Evolutionary conservation across 2,888 invertebrate species (phyloP), one percentile per base, ranked within the genome.

Genomic region (Tridacna gigas): DNA sequence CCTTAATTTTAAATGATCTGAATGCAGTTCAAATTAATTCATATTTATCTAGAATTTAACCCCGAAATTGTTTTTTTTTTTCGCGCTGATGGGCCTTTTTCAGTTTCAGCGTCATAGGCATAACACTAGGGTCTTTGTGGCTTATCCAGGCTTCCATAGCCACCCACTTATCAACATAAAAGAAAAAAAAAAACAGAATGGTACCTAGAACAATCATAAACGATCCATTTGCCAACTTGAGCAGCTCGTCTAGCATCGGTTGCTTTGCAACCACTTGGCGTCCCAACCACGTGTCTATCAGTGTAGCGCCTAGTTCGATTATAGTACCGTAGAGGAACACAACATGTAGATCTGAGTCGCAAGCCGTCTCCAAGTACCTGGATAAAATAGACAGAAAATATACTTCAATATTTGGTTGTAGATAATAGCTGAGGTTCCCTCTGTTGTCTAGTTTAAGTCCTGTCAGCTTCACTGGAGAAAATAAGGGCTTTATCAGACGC

Each of bases 141-240:
- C 18, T n/a, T 18, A 3, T 20, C 18, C 18, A 9, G 60, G 2
- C 2, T 20, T 20, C 60, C 4, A 18, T 4, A 60, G 9, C 18
- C 60, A 9, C 20, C 1, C 13, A 4, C 5, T n/a, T 56, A 22
- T 25, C 3, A 4, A 63, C 63, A 63, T 63, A 3, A 2, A n/a
- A 26, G 13, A 63, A 18, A 63, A 3, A 63, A 25, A n/a, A n/a
- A 26, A 67, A 18, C 25, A 47, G 5, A 13, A 15, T 48, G 89
- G 86, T 86, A 93, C 93, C 93, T 73, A 91, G 71, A 5, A 91
- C 91, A 71, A 93, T 93, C 93, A 93, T 93, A 28, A 91, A 77
- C 0, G 91, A 91, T 1, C 91, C 91, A 65, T 90, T 91, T 45
- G 89, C 76, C 1, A 91, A 86, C 79, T 93, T 93, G 74, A 93